Evolutionary conservation across 2,888 invertebrate genomes (phyloP).

Genomic region (Yponomeuta malinellus): DNA sequence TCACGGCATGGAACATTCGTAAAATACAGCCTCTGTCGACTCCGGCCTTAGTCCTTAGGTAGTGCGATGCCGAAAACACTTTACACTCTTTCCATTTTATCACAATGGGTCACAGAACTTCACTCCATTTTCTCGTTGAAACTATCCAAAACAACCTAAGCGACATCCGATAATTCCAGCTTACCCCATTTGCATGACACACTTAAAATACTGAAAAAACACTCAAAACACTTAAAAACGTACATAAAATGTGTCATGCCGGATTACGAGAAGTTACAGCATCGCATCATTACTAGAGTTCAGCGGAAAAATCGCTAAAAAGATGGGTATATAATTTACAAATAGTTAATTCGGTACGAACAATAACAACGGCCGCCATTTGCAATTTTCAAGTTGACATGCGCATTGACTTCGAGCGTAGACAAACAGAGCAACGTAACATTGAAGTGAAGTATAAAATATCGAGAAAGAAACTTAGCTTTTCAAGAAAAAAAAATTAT

Average conservation of each 20-base stretch:
- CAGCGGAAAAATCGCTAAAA: slow-evolving; percentile 78
- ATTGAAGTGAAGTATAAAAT: slow-evolving; percentile 38
- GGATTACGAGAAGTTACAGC: slow-evolving; percentile 68
- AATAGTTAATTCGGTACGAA: slow-evolving; percentile 91
- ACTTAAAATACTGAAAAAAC: slow-evolving; percentile 79
- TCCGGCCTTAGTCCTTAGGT: slow-evolving; percentile 41
- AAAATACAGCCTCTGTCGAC: slow-evolving; percentile 57
- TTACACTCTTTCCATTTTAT: slow-evolving; percentile 63
- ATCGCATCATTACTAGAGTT: slow-evolving; percentile 71
- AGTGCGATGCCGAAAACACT: slow-evolving; percentile 49
- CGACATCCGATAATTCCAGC: slow-evolving; percentile 77
- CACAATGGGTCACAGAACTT: slow-evolving; percentile 64
- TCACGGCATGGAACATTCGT: slow-evolving; percentile 75
- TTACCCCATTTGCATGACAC: slow-evolving; percentile 86
- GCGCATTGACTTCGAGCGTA: slow-evolving; percentile 76
- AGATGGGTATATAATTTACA: slow-evolving; percentile 81
- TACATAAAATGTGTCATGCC: slow-evolving; percentile 68
- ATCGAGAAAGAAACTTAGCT: too few relatives aligned
- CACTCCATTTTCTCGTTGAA: slow-evolving; percentile 68
- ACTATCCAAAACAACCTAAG: slow-evolving; percentile 76
- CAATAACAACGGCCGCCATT: slow-evolving; percentile 99
- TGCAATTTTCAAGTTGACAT: slow-evolving; percentile 92
- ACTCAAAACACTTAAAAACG: slow-evolving; percentile 73
- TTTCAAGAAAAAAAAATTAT: not conserved
- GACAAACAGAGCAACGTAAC: slow-evolving; percentile 62